Conservation (phyloP, 2,113 vertebrate genomes). For the Monarcha castaneiventris region DNA sequence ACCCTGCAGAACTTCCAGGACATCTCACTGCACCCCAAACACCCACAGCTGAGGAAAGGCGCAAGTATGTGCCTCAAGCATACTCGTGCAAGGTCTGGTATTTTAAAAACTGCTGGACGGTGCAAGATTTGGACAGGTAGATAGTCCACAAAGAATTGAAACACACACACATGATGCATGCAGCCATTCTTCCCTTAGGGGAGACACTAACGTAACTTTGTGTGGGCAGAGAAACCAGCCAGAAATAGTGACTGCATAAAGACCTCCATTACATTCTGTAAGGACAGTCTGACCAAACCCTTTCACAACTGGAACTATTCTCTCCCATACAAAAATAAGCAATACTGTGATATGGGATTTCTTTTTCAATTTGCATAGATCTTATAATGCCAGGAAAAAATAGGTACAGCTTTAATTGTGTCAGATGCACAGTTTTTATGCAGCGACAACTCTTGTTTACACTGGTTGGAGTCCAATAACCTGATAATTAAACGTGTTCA, state of each 20-base stretch:
- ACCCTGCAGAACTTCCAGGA: neutral
- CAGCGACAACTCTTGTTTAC: neutral
- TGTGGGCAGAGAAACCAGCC: neutral
- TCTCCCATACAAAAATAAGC: neutral
- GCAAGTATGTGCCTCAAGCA: neutral
- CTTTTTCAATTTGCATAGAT: neutral
- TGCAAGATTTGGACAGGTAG: neutral
- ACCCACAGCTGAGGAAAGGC: neutral
- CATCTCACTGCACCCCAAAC: neutral
- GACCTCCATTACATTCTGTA: neutral
- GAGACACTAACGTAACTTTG: neutral
- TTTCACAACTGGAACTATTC: neutral
- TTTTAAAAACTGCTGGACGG: neutral
- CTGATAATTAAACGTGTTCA: neutral
- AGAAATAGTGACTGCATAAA: neutral
- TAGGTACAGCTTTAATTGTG: neutral
- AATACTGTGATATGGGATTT: neutral
- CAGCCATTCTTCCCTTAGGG: neutral
- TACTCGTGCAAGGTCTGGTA: neutral
- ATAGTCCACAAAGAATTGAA: neutral
- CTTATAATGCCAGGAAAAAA: neutral
- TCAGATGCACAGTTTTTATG: neutral
- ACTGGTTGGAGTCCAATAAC: neutral
- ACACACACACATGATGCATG: neutral
- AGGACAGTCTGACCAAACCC: neutral